Percentiles rank a stretch among this genome's conserved stretches.
Evolutionary conservation across 2,797 vertebrate species (phyloP).

Genomic region (Champsocephalus gunnari): DNA sequence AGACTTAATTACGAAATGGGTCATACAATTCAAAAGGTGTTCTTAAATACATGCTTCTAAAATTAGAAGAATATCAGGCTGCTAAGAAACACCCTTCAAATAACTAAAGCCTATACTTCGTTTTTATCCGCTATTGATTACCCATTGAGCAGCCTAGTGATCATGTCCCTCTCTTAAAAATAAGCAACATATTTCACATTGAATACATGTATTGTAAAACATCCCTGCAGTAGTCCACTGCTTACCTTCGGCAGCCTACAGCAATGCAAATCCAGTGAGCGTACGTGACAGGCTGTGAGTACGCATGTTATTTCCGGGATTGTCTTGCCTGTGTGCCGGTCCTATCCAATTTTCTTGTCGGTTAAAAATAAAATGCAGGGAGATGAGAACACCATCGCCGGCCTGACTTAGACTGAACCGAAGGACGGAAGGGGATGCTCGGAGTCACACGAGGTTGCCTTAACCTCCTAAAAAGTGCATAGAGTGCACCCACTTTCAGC

Average conservation of each 20-base stretch:
- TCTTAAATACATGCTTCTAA: background rate
- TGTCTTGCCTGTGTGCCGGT: conserved; percentile 60
- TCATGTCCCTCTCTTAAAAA: background rate
- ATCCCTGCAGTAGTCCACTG: background rate
- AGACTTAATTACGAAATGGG: rapidly evolving
- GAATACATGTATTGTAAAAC: background rate
- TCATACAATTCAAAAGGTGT: too few species aligned
- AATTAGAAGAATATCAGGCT: background rate
- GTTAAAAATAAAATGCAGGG: conserved; percentile 56
- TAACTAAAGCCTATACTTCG: background rate
- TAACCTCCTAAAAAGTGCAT: conserved; percentile 20
- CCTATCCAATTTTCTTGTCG: conserved; percentile 48
- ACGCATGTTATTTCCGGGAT: conserved; percentile 80
- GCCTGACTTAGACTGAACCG: conserved; percentile 1
- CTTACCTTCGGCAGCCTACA: conserved; percentile 67
- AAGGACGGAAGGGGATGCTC: conserved; percentile 21
- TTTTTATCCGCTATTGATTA: conserved; percentile 26
- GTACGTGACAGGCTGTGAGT: conserved; percentile 81
- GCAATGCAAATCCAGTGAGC: conserved; percentile 66
- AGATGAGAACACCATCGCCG: background rate
- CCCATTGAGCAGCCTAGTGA: conserved; percentile 26
- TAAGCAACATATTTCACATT: background rate
- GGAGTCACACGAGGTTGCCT: conserved; percentile 20
- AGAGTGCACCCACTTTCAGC: conserved; percentile 26
- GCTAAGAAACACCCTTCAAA: background rate